Evolutionary conservation across 2,888 invertebrate species (phyloP).

Genomic region (Camponotus fellah): DNA sequence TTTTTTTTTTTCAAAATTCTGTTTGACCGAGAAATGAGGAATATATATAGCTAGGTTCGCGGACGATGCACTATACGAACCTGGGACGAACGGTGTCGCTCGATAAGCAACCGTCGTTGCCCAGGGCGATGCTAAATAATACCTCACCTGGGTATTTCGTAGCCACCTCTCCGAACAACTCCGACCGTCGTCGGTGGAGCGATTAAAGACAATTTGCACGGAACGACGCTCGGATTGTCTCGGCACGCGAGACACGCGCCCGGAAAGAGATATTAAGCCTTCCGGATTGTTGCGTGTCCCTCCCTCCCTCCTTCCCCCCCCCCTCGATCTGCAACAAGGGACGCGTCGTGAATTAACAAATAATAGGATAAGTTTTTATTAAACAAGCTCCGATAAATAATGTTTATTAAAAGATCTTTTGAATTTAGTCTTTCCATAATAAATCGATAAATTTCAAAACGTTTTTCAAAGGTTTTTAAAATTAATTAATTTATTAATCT

Average conservation of each 20-base stretch:
- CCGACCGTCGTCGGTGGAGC: constrained; percentile 67
- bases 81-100: constrained; percentile 71
- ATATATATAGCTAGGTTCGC: not conserved
- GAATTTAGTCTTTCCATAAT: not conserved
- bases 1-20: constrained; percentile 5
- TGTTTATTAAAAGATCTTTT: not conserved
- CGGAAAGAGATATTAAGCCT: constrained; percentile 48
- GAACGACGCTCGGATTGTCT: constrained; percentile 35
- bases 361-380: not conserved
- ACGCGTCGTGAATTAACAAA: constrained; percentile 16
- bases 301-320: no score
- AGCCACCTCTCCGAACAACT: constrained; percentile 74
- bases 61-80: constrained; percentile 54
- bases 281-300: constrained; percentile 35
- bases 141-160: constrained; percentile 65
- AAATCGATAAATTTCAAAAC: not conserved
- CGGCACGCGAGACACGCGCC: constrained; percentile 40
- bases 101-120: constrained; percentile 78
- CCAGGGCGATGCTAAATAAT: constrained; percentile 80
- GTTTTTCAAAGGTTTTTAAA: not conserved
- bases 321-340: not conserved
- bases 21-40: not conserved
- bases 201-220: constrained; percentile 66
- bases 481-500: not conserved
- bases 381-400: not conserved